Percentiles rank a stretch among this genome's conserved stretches.
These are phyloP conservation scores for Diaperis boleti DNA, from an alignment of 2,888 invertebrate species.

Conservation along the genomic window DNA sequence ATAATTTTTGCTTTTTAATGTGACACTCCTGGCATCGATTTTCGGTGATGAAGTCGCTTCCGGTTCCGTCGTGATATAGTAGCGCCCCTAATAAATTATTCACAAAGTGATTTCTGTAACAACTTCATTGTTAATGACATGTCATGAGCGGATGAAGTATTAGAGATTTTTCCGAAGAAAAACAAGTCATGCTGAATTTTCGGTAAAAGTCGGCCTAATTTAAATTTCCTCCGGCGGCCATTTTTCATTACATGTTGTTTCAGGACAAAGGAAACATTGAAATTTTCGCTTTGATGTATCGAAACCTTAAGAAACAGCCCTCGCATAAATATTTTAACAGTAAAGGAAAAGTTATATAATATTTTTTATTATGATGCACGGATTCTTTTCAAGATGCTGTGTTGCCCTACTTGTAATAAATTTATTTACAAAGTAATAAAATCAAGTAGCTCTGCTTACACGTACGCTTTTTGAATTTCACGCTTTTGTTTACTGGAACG, in stretches of 20 bases:
- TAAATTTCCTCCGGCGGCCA: conserved; percentile 24
- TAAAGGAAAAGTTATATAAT: conserved; percentile 19
- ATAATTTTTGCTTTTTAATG: conserved; percentile 17
- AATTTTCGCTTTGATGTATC: conserved; percentile 34
- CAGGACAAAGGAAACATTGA: conserved; percentile 29
- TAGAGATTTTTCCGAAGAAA: conserved; percentile 4
- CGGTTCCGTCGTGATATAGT: conserved; percentile 15
- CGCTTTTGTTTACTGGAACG: too few species aligned
- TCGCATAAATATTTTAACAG: conserved; percentile 31
- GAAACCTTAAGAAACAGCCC: conserved; percentile 28
- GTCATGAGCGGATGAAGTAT: conserved; percentile 15
- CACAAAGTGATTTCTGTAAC: conserved; percentile 20
- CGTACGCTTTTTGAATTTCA: too few species aligned
- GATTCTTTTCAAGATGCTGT: too few species aligned
- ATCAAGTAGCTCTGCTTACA: too few species aligned
- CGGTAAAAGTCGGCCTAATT: conserved; percentile 18
- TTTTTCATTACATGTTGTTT: conserved; percentile 29
- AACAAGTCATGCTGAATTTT: conserved; percentile 10
- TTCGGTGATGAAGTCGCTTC: conserved; percentile 8
- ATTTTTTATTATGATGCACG: conserved; percentile 19
- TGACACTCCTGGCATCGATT: conserved; percentile 19
- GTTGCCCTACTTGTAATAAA: too few species aligned
- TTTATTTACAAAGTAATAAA: too few species aligned
- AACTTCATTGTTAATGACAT: conserved; percentile 13
- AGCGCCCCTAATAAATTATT: conserved; percentile 27